A percentile compares a stretch with the other conserved stretches of the same genome.
Evolutionary conservation across 2,113 vertebrate genomes (phyloP).

Genomic region (Plecotus auritus): DNA sequence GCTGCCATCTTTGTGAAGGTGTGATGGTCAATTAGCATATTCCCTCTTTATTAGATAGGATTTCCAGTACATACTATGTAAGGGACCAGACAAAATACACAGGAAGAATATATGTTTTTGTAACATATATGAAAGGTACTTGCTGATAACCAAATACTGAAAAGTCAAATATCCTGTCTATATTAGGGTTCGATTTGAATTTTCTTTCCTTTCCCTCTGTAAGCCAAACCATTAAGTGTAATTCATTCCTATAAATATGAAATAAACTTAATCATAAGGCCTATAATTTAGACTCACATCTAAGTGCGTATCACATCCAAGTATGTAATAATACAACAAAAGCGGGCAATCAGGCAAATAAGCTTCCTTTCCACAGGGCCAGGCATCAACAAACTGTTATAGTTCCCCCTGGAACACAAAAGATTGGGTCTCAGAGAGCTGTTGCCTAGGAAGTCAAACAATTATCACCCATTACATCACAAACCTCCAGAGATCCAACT

Average conservation of each 20-base stretch:
- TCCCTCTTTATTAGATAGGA: no score
- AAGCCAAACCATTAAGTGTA: neutral
- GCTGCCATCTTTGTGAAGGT: no score
- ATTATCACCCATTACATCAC: conserved; percentile 57
- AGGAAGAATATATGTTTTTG: neutral
- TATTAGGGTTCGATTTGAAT: neutral
- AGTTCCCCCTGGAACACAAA: conserved; percentile 36
- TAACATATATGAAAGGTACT: neutral
- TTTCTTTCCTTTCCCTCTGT: neutral
- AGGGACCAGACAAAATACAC: neutral
- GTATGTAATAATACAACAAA: neutral
- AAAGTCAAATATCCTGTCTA: neutral
- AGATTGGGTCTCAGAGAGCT: neutral
- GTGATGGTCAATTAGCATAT: no score
- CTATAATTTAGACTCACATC: neutral
- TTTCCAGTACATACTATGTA: neutral
- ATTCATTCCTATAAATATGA: neutral
- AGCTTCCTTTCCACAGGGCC: neutral
- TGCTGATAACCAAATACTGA: neutral
- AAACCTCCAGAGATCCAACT: conserved; percentile 26
- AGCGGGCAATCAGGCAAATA: neutral
- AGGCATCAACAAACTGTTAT: neutral
- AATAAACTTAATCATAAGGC: neutral
- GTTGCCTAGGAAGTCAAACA: conserved; percentile 57
- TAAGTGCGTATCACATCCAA: neutral